A percentile compares a stretch with the other conserved stretches of the same genome.
phyloP scores from a whole-genome alignment of 2,113 vertebrate genomes.

The Mobula birostris region DNA sequence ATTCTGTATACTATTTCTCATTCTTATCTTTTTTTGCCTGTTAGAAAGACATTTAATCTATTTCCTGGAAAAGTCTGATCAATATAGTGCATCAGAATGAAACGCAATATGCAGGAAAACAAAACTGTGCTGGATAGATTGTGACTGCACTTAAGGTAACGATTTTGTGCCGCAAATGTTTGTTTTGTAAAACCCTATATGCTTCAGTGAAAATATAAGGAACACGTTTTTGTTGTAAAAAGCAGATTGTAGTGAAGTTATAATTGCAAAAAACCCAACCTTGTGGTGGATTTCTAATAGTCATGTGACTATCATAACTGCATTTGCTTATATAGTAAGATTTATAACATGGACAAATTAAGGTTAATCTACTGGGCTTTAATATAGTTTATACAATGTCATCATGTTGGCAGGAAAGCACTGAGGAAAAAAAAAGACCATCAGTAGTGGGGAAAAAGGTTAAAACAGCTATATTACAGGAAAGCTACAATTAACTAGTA shows the following conservation, averaged over 20 bases:
- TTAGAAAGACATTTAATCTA: conserved; percentile 35
- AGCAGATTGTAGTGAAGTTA: not conserved
- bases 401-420: too few species aligned
- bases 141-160: conserved; percentile 20
- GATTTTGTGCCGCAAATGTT: conserved; percentile 32
- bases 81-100: conserved; percentile 32
- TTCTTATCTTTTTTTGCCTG: conserved; percentile 23
- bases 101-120: conserved; percentile 35
- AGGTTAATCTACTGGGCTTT: not conserved
- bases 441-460: not conserved
- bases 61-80: conserved; percentile 37
- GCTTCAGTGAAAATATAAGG: not conserved
- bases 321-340: not conserved
- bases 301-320: not conserved
- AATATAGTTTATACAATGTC: not conserved
- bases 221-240: not conserved
- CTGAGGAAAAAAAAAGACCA: not conserved
- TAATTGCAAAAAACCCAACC: not conserved
- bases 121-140: conserved; percentile 31
- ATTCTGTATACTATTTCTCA: conserved; percentile 34
- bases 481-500: not conserved
- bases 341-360: conserved; percentile 1
- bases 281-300: not conserved
- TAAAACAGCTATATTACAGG: not conserved
- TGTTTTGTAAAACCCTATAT: conserved; percentile 30